Evolutionary conservation across 2,888 invertebrate species (phyloP).

Genomic region (Drosophila pegasa): DNA sequence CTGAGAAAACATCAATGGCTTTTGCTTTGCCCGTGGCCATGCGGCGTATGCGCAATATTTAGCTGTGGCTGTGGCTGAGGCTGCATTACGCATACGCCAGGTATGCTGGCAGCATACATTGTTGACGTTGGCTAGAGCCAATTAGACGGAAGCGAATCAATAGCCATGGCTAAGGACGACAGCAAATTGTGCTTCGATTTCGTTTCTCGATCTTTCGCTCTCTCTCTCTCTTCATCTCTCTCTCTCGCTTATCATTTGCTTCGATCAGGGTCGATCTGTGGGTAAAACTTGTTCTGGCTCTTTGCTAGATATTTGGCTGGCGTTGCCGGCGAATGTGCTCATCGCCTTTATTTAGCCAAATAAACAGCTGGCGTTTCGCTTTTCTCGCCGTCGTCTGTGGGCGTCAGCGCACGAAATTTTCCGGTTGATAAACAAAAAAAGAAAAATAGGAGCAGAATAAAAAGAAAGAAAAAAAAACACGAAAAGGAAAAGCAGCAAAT

Average conservation of each 20-base stretch:
- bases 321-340: constrained; percentile 69
- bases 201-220: constrained; percentile 1
- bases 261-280: constrained; percentile 6
- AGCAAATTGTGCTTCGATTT: constrained; percentile 31
- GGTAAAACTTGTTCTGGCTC: constrained; percentile 4
- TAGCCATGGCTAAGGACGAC: constrained; percentile 72
- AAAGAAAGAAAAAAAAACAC: constrained; percentile 50
- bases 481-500: background rate
- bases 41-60: constrained; percentile 54
- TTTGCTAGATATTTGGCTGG: constrained; percentile 38
- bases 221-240: constrained; percentile 17
- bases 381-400: constrained; percentile 23
- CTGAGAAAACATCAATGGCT: background rate
- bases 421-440: constrained; percentile 69
- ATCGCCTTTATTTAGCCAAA: constrained; percentile 72
- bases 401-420: constrained; percentile 28
- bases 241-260: constrained; percentile 14
- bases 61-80: background rate
- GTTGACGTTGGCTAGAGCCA: constrained; percentile 50
- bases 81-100: constrained; percentile 64
- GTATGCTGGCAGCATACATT: constrained; percentile 38
- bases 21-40: constrained; percentile 1
- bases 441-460: too few relatives aligned
- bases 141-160: constrained; percentile 39
- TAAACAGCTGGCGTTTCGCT: constrained; percentile 63